A percentile compares a stretch with the other conserved stretches of the same genome.
phyloP scores from a whole-genome alignment of 2,888 invertebrate species.

The Sympetrum striolatum region DNA sequence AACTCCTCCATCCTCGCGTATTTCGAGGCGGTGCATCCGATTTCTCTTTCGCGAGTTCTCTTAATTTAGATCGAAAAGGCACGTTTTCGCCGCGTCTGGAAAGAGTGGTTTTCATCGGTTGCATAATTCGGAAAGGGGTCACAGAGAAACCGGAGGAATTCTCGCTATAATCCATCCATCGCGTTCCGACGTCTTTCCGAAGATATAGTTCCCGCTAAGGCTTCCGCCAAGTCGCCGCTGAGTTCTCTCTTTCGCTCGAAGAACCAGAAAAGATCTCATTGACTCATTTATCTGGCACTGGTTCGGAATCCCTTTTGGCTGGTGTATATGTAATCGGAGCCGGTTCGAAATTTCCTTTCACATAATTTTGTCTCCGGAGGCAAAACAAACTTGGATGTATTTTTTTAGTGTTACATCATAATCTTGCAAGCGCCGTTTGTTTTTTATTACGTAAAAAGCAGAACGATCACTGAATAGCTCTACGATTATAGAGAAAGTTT shows the following conservation, averaged over 20 bases:
- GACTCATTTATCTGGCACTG: neutral
- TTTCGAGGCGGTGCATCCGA: neutral
- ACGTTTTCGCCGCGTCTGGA: neutral
- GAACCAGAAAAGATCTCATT: neutral
- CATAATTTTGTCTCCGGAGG: neutral
- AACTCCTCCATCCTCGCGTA: neutral
- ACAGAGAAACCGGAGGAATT: neutral
- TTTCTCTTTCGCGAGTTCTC: neutral
- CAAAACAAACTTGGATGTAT: too few species aligned
- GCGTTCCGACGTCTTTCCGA: neutral
- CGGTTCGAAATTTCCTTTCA: neutral
- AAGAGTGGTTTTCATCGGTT: neutral
- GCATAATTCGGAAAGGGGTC: neutral
- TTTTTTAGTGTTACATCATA: too few species aligned
- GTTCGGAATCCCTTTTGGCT: neutral
- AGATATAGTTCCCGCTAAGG: neutral
- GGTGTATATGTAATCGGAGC: neutral
- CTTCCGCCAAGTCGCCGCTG: neutral
- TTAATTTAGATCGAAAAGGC: neutral
- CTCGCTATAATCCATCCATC: neutral
- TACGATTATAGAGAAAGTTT: too few species aligned
- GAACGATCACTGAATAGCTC: too few species aligned
- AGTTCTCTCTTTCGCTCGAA: neutral
- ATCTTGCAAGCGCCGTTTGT: too few species aligned
- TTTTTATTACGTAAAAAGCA: too few species aligned